Conservation (phyloP, 2,797 vertebrate genomes). For the Danio tinwini region DNA sequence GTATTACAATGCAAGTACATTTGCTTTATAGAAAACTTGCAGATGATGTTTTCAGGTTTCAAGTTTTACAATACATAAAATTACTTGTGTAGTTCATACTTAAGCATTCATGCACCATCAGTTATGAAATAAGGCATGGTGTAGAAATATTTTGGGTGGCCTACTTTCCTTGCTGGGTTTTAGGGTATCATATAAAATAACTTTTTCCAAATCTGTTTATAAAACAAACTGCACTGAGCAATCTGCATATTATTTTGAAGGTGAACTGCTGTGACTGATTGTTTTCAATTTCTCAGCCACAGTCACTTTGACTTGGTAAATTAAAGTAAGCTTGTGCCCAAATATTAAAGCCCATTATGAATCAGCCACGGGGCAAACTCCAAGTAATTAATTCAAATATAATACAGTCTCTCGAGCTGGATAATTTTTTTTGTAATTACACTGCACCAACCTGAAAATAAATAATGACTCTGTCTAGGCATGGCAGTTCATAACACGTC, state of each 20-base stretch:
- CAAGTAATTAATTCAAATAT: slow-evolving; percentile 29
- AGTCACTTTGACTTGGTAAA: background rate
- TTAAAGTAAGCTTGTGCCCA: slow-evolving; percentile 8
- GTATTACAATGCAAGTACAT: background rate
- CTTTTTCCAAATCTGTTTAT: background rate
- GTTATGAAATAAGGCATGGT: background rate
- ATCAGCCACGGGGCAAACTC: background rate
- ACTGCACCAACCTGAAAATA: slow-evolving; percentile 1
- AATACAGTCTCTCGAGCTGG: slow-evolving; percentile 7
- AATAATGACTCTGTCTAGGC: background rate
- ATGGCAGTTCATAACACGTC: background rate
- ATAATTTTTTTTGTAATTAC: background rate
- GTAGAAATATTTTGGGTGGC: background rate
- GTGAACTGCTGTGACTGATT: slow-evolving; percentile 8
- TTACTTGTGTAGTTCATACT: background rate
- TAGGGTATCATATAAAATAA: background rate
- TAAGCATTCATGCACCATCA: background rate
- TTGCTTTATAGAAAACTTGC: background rate
- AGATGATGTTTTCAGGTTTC: background rate
- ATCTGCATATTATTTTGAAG: background rate
- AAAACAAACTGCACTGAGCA: background rate
- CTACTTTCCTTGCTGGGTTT: background rate
- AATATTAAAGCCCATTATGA: slow-evolving; percentile 28
- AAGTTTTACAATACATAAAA: background rate
- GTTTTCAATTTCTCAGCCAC: background rate